Percentiles rank a stretch among this genome's conserved stretches.
These are phyloP conservation scores for Conopomorpha cramerella DNA, from an alignment of 1,140 invertebrate genomes.

Conservation along the genomic window DNA sequence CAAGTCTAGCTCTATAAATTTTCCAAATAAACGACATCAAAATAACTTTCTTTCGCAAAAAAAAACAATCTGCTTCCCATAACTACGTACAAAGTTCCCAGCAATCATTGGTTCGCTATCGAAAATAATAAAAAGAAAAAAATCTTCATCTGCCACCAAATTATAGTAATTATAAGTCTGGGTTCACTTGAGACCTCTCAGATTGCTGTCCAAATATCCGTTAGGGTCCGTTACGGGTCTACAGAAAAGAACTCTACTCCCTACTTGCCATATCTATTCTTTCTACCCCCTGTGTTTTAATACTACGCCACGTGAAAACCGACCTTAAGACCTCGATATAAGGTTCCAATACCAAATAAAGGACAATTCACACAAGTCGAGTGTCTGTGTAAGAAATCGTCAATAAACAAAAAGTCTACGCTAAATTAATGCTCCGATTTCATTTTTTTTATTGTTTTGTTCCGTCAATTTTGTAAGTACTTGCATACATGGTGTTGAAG, in stretches of 20 bases:
- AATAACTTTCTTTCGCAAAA: too few species aligned
- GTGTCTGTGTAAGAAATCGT: conserved; percentile 51
- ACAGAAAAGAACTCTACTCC: conserved; percentile 52
- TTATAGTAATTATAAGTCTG: conserved; percentile 56
- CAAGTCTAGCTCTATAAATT: too few species aligned
- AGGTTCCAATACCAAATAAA: too few species aligned
- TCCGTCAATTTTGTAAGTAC: too few species aligned
- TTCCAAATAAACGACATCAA: too few species aligned
- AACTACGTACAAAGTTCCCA: too few species aligned
- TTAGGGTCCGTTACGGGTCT: conserved; percentile 52
- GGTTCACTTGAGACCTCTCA: conserved; percentile 50
- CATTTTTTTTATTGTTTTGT: too few species aligned
- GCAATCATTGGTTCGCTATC: too few species aligned
- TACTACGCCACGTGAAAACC: conserved; percentile 7
- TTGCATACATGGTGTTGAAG: too few species aligned
- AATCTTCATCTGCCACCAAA: conserved; percentile 50
- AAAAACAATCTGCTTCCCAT: too few species aligned
- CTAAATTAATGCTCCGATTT: conserved; percentile 51
- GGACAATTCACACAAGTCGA: conserved; percentile 42
- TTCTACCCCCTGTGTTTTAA: conserved; percentile 31
- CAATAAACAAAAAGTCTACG: conserved; percentile 51
- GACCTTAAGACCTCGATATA: conserved; percentile 5
- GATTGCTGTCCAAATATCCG: conserved; percentile 58
- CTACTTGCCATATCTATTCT: conserved; percentile 46
- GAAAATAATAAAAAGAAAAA: too few species aligned